Evolutionary conservation across 2,113 vertebrate genomes (phyloP).

Genomic region (Phrynosoma platyrhinos): DNA sequence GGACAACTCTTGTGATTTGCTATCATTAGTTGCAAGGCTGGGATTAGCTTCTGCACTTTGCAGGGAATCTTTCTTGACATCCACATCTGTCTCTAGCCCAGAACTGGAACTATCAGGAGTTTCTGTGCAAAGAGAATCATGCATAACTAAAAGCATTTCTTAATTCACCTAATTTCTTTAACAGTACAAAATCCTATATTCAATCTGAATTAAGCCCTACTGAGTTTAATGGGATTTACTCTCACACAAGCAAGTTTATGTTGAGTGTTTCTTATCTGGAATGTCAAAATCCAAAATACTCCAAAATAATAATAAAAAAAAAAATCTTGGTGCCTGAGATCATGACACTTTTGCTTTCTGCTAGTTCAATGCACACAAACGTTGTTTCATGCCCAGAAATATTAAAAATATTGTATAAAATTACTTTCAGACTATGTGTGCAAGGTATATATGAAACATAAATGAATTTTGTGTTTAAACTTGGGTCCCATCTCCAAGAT

Average conservation of each 20-base stretch:
- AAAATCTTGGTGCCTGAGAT: too few relatives aligned
- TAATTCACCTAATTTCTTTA: not conserved
- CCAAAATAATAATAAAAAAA: too few relatives aligned
- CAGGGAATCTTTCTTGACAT: conserved; percentile 60
- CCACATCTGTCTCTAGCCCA: conserved; percentile 73
- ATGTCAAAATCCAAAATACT: too few relatives aligned
- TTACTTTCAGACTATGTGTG: too few relatives aligned
- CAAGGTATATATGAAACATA: too few relatives aligned
- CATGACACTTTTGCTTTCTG: too few relatives aligned
- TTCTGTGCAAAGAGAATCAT: conserved; percentile 71
- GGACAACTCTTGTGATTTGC: conserved; percentile 88
- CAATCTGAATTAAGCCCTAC: not conserved
- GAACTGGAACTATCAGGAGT: conserved; percentile 82
- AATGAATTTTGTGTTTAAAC: too few relatives aligned
- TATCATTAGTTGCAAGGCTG: conserved; percentile 49
- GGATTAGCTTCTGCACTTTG: conserved; percentile 58
- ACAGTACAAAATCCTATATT: not conserved
- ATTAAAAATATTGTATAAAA: too few relatives aligned
- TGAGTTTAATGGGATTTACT: not conserved
- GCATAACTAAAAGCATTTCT: not conserved
- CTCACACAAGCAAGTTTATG: not conserved
- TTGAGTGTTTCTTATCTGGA: too few relatives aligned
- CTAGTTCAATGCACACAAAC: too few relatives aligned
- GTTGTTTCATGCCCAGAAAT: too few relatives aligned
- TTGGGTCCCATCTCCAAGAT: too few relatives aligned